These are phyloP conservation scores for Tragelaphus eurycerus DNA, from an alignment of 2,797 vertebrate genomes.

Conservation along the genomic window DNA sequence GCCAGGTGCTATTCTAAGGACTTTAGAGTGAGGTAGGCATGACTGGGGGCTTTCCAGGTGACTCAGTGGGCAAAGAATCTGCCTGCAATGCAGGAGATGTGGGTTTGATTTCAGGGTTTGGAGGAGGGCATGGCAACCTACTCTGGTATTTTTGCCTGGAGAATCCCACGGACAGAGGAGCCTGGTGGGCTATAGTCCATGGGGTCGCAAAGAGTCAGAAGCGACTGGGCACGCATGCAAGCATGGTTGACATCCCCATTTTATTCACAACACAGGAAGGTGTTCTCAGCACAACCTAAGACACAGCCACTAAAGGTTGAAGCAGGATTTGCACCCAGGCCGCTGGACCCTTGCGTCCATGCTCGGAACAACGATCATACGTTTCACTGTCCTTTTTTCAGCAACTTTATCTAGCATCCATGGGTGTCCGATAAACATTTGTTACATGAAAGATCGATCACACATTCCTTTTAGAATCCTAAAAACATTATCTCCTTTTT, in stretches of 20 bases:
- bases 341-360: accelerated
- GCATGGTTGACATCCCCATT: accelerated
- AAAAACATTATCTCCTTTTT: background rate
- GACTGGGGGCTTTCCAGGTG: background rate
- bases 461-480: background rate
- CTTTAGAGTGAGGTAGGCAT: background rate
- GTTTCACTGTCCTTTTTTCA: background rate
- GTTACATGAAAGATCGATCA: background rate
- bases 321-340: background rate
- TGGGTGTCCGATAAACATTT: background rate
- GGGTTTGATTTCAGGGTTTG: background rate
- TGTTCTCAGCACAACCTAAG: background rate
- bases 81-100: background rate
- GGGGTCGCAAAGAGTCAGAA: accelerated
- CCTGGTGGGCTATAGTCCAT: background rate
- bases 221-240: accelerated
- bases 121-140: background rate
- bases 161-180: background rate
- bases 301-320: background rate
- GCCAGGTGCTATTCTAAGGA: background rate
- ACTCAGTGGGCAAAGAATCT: background rate
- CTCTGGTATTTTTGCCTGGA: background rate
- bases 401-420: background rate
- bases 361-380: accelerated
- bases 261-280: background rate